Evolutionary conservation across 2,797 vertebrate genomes (phyloP).

Genomic region (Poliocrania exsul): DNA sequence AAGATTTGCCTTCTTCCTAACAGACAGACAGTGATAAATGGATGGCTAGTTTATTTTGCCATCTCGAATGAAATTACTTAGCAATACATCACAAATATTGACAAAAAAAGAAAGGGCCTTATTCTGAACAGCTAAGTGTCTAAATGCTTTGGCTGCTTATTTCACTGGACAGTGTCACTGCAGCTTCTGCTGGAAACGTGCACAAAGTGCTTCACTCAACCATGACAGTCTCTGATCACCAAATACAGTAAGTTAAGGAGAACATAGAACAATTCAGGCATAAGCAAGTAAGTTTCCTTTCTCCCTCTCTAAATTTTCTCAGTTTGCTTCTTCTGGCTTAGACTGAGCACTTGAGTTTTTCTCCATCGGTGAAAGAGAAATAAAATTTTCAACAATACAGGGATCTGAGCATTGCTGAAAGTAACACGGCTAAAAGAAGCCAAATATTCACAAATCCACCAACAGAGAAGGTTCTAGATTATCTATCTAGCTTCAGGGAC

Average conservation of each 20-base stretch:
- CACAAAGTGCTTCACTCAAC: background rate
- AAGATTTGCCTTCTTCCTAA: background rate
- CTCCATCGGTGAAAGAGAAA: background rate
- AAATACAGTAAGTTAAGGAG: background rate
- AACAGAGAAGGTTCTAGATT: background rate
- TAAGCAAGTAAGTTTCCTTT: background rate
- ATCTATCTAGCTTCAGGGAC: background rate
- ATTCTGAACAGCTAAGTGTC: background rate
- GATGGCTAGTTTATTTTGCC: background rate
- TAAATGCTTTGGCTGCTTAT: background rate
- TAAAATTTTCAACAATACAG: background rate
- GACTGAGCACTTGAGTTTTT: background rate
- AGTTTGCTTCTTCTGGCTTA: background rate
- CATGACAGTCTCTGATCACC: background rate
- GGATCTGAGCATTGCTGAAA: background rate
- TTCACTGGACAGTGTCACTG: background rate
- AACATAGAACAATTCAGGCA: background rate
- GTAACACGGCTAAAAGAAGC: background rate
- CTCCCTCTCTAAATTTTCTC: background rate
- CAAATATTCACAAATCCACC: background rate
- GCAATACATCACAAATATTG: background rate
- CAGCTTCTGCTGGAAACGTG: rapidly evolving
- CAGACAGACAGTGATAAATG: background rate
- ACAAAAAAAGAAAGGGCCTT: background rate
- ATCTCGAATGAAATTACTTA: background rate